Conservation (phyloP, 1,140 invertebrate genomes). For the Aporrectodea caliginosa region DNA sequence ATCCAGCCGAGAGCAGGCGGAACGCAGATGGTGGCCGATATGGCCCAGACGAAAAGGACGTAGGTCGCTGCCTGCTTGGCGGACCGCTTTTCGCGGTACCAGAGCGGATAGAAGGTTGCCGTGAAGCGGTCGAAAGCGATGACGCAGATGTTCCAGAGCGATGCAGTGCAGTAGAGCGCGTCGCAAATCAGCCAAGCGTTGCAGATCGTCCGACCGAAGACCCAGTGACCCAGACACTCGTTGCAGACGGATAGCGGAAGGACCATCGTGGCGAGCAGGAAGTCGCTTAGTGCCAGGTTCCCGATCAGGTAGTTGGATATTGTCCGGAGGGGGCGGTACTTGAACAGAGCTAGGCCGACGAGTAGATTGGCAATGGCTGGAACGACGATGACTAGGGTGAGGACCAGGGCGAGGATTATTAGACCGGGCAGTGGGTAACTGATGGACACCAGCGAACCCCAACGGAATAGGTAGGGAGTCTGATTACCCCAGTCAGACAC, state of each 20-base stretch:
- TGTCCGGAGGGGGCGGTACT: constrained; percentile 48
- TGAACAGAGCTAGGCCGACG: constrained; percentile 49
- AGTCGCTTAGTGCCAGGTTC: constrained; percentile 55
- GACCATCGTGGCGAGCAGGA: constrained; percentile 53
- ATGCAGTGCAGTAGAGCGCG: constrained; percentile 55
- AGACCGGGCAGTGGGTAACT: constrained; percentile 23
- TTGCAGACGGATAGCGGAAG: constrained; percentile 51
- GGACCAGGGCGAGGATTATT: constrained; percentile 41
- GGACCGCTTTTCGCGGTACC: constrained; percentile 50
- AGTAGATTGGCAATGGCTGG: constrained; percentile 55
- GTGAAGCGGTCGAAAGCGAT: constrained; percentile 55
- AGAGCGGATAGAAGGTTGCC: constrained; percentile 54
- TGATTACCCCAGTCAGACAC: too few species aligned
- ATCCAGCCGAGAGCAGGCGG: background rate
- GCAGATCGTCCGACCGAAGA: constrained; percentile 43
- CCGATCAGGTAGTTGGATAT: constrained; percentile 57
- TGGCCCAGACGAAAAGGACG: constrained; percentile 42
- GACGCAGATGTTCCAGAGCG: constrained; percentile 54
- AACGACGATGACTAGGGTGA: constrained; percentile 47
- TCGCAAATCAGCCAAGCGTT: constrained; percentile 39
- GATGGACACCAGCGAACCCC: too few species aligned
- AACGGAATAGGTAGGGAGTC: too few species aligned
- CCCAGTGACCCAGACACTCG: constrained; percentile 54
- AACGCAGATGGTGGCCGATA: constrained; percentile 49
- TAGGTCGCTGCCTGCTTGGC: constrained; percentile 47